Percentiles rank a stretch among this genome's conserved stretches.
These are phyloP conservation scores for Gallirallus australis DNA, from an alignment of 2,797 vertebrate species.

Conservation along the genomic window DNA sequence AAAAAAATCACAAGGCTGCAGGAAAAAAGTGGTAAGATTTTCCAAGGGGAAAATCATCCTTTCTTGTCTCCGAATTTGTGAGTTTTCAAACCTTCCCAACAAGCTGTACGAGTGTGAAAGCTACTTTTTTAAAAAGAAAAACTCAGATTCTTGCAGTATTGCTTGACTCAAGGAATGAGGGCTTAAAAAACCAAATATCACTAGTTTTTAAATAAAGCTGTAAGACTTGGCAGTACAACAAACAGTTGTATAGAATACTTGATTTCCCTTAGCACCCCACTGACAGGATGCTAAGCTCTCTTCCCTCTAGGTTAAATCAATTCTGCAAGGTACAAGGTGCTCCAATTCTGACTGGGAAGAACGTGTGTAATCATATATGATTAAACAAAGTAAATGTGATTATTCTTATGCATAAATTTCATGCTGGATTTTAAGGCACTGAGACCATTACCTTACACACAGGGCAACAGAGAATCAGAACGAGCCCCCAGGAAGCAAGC, in stretches of 20 bases:
- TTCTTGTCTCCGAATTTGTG: background rate
- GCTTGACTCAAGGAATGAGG: background rate
- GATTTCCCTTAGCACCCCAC: background rate
- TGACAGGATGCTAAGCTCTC: background rate
- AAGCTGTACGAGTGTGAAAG: background rate
- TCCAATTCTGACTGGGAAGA: background rate
- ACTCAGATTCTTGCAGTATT: background rate
- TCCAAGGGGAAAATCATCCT: background rate
- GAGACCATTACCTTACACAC: background rate
- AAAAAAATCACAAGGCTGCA: background rate
- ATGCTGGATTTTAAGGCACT: background rate
- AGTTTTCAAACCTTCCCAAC: background rate
- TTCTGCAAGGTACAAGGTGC: background rate
- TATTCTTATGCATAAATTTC: background rate
- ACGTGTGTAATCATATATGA: rapidly evolving
- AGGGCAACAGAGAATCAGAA: background rate
- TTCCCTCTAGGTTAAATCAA: background rate
- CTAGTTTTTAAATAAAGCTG: background rate
- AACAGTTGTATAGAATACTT: background rate
- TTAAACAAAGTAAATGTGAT: background rate
- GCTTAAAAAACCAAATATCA: background rate
- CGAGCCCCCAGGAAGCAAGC: background rate
- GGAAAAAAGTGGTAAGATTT: background rate
- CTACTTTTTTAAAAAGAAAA: background rate
- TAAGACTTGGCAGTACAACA: background rate